phyloP scores from a whole-genome alignment of 2,113 vertebrate genomes.

The Tichodroma muraria region DNA sequence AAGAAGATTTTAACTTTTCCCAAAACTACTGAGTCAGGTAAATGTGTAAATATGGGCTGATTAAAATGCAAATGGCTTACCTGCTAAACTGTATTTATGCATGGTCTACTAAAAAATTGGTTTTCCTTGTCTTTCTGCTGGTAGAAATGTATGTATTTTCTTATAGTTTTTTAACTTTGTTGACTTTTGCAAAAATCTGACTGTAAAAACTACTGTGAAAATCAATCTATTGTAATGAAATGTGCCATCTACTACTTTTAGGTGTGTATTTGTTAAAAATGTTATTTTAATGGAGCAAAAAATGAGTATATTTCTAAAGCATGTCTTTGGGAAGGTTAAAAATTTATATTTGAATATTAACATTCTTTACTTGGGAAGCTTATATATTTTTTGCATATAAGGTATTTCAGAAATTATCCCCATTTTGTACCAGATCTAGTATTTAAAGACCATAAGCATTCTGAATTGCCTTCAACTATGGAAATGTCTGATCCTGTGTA shows the following conservation, averaged over 20 bases:
- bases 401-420: neutral
- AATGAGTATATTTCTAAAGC: neutral
- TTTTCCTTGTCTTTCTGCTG: neutral
- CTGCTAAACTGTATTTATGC: neutral
- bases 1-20: neutral
- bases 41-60: neutral
- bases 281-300: neutral
- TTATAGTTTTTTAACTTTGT: neutral
- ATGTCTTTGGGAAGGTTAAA: neutral
- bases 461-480: neutral
- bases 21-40: neutral
- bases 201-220: neutral
- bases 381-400: neutral
- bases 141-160: neutral
- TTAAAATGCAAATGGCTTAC: neutral
- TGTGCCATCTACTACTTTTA: neutral
- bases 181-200: neutral
- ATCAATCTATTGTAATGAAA: neutral
- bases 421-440: neutral
- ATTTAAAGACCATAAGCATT: neutral
- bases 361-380: neutral
- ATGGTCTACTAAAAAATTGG: neutral
- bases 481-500: neutral
- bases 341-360: neutral
- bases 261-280: neutral